phyloP scores from a whole-genome alignment of 2,888 invertebrate genomes.

The Polyploca ridens region DNA sequence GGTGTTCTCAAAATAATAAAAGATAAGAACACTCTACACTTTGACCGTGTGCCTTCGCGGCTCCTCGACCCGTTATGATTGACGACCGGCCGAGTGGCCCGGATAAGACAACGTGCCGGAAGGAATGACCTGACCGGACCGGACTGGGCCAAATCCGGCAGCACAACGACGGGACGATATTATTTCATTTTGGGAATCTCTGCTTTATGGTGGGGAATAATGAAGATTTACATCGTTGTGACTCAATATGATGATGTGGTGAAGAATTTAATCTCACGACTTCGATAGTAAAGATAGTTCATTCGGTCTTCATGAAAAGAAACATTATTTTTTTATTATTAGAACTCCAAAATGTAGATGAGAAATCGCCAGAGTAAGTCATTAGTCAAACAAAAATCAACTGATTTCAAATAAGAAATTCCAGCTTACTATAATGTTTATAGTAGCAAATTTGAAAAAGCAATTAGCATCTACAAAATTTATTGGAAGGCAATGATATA shows the following conservation, averaged over 20 bases:
- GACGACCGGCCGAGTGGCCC: conserved; percentile 56
- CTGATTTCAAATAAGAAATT: no score
- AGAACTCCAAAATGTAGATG: no score
- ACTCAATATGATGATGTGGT: no score
- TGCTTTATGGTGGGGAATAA: conserved; percentile 34
- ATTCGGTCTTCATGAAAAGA: no score
- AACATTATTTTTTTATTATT: no score
- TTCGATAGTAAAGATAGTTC: no score
- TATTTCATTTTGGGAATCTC: conserved; percentile 16
- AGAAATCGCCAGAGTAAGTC: no score
- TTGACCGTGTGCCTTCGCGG: conserved; percentile 28
- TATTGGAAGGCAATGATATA: conserved; percentile 13
- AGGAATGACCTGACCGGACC: conserved; percentile 51
- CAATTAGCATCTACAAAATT: neutral
- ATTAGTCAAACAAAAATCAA: no score
- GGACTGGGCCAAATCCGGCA: conserved; percentile 8
- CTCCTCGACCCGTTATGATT: conserved; percentile 48
- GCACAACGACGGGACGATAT: conserved; percentile 24
- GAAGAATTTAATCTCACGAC: no score
- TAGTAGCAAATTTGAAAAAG: no score
- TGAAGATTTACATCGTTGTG: neutral
- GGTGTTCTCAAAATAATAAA: neutral
- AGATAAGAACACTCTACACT: neutral
- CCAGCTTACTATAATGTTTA: no score
- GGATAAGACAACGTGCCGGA: conserved; percentile 76